Percentiles rank a stretch among this genome's conserved stretches.
Conservation (phyloP, 53 echinoderm and acorn worm genomes). For the Astropecten irregularis region DNA sequence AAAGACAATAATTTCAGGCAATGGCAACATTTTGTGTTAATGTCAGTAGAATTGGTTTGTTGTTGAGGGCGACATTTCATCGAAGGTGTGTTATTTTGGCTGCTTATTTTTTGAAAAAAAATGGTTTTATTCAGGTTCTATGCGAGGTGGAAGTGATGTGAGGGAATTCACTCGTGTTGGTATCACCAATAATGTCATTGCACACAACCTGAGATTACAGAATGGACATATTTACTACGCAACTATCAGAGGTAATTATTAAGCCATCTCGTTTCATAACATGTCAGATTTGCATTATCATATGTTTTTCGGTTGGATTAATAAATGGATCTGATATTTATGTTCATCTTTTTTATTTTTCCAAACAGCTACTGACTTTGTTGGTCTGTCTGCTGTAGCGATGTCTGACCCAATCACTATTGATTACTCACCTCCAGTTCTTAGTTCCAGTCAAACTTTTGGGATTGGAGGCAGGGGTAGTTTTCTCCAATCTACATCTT, state of each 20-base stretch:
- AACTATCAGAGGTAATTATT: neutral
- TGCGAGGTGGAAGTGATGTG: constrained; percentile 22
- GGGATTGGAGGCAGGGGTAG: constrained; percentile 21
- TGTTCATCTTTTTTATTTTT: neutral
- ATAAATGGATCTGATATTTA: neutral
- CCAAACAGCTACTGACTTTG: constrained; percentile 24
- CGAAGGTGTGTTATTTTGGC: no score
- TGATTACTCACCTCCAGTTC: neutral
- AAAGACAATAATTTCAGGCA: no score
- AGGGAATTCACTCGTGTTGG: constrained; percentile 44
- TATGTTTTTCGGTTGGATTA: neutral
- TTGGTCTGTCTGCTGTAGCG: constrained; percentile 20
- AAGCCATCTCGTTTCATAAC: neutral
- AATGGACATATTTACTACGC: constrained; percentile 22
- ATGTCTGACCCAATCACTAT: constrained; percentile 7
- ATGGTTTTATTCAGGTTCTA: neutral
- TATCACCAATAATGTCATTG: constrained; percentile 24
- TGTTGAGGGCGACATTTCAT: no score
- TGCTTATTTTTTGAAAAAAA: neutral
- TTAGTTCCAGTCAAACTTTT: neutral
- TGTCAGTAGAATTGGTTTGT: no score
- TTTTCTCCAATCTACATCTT: constrained; percentile 2
- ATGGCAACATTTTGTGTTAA: no score
- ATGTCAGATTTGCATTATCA: neutral
- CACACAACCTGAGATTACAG: constrained; percentile 8